phyloP scores from a whole-genome alignment of 2,888 invertebrate species.

The Napeogenes inachia region DNA sequence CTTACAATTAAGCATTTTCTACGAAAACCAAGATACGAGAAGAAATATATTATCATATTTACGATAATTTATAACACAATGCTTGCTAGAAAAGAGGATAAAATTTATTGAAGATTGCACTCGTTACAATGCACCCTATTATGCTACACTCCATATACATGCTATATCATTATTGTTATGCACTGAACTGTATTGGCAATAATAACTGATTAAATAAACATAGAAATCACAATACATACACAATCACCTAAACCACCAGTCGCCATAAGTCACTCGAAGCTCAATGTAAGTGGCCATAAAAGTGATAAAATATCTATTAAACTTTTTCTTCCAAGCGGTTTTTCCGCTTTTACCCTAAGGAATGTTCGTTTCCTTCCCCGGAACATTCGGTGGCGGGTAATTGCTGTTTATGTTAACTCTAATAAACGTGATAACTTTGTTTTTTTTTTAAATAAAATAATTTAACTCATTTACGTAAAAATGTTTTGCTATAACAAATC shows the following conservation, averaged over 20 bases:
- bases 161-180: background rate
- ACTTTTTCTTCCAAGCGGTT: conserved; percentile 55
- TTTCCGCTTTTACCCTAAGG: conserved; percentile 44
- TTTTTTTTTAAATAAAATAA: conserved; percentile 26
- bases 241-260: conserved; percentile 30
- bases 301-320: conserved; percentile 76
- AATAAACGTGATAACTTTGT: conserved; percentile 31
- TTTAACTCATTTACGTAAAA: background rate
- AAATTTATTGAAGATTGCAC: background rate
- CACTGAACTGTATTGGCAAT: background rate
- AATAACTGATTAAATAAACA: conserved; percentile 20
- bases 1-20: too few species aligned
- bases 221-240: conserved; percentile 30
- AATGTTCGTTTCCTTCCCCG: conserved; percentile 59
- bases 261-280: conserved; percentile 57
- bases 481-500: background rate
- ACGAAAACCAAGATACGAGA: too few species aligned
- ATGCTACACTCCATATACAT: background rate
- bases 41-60: too few species aligned
- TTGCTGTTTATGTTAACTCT: conserved; percentile 66
- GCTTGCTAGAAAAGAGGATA: background rate
- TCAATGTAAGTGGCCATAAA: conserved; percentile 69
- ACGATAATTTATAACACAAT: background rate
- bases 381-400: conserved; percentile 64
- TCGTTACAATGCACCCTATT: background rate